Percentiles rank a stretch among this genome's conserved stretches.
These are phyloP conservation scores for Calosoma granatense DNA, from an alignment of 1,140 invertebrate species.

Conservation along the genomic window DNA sequence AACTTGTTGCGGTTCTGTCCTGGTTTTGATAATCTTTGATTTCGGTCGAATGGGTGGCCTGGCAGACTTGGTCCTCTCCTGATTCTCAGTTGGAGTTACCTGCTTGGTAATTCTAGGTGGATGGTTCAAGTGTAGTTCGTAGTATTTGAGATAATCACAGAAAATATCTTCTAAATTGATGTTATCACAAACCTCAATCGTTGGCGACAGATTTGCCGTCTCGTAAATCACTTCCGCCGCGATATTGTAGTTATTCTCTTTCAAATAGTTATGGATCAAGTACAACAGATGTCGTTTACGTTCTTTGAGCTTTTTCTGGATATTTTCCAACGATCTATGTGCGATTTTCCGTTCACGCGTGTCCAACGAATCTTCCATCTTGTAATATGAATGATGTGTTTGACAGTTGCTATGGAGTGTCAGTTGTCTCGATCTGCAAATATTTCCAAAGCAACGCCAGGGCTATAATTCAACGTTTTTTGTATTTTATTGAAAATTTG, in stretches of 20 bases:
- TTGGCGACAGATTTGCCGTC: slow-evolving; percentile 58
- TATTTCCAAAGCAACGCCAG: too few species aligned
- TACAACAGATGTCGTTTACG: slow-evolving; percentile 66
- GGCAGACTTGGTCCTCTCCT: not conserved
- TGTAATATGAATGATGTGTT: too few species aligned
- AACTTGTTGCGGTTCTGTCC: too few species aligned
- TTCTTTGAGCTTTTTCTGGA: slow-evolving; percentile 47
- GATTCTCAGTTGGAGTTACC: slow-evolving; percentile 24
- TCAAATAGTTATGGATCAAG: slow-evolving; percentile 64
- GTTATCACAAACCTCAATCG: slow-evolving; percentile 79
- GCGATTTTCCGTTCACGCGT: too few species aligned
- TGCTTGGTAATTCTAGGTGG: slow-evolving; percentile 69
- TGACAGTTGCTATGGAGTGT: too few species aligned
- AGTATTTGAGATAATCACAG: slow-evolving; percentile 81
- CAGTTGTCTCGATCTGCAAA: too few species aligned
- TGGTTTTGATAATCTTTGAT: slow-evolving; percentile 20
- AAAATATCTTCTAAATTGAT: slow-evolving; percentile 79
- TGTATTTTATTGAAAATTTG: too few species aligned
- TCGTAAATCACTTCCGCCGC: slow-evolving; percentile 47
- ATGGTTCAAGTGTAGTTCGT: slow-evolving; percentile 74
- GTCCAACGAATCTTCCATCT: too few species aligned
- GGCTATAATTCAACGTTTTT: too few species aligned
- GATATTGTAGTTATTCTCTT: slow-evolving; percentile 58
- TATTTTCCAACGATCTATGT: too few species aligned
- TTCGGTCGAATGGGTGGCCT: slow-evolving; percentile 17